Conservation (phyloP, 2,888 invertebrate species). For the Dolomedes plantarius region DNA sequence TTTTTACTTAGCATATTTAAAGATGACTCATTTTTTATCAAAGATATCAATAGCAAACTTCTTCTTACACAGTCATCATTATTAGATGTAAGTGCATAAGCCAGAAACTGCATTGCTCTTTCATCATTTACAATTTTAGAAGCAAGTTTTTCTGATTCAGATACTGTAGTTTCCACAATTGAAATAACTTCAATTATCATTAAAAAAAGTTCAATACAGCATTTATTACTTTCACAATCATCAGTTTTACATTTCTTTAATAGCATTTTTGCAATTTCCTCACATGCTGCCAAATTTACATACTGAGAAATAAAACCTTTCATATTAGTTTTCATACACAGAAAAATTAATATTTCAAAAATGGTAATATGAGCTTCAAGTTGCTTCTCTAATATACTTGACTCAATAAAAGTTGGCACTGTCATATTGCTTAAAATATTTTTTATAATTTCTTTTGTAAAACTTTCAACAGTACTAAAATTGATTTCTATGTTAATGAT, state of each 20-base stretch:
- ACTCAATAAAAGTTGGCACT: background rate
- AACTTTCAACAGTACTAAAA: conserved; percentile 24
- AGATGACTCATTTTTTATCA: background rate
- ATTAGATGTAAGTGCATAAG: conserved; percentile 39
- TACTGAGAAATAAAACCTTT: conserved; percentile 26
- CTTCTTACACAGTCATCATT: conserved; percentile 24
- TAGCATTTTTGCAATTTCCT: conserved; percentile 23
- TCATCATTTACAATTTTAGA: conserved; percentile 15
- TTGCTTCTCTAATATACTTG: conserved; percentile 15
- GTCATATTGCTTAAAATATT: conserved; percentile 25
- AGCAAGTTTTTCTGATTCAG: conserved; percentile 14
- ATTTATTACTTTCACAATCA: conserved; percentile 1
- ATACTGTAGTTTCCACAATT: background rate
- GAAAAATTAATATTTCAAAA: conserved; percentile 40
- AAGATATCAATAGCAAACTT: conserved; percentile 32
- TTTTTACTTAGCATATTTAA: conserved; percentile 41
- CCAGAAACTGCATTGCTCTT: conserved; percentile 26
- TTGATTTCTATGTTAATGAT: conserved; percentile 4
- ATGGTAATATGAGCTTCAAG: conserved; percentile 5
- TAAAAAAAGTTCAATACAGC: conserved; percentile 33
- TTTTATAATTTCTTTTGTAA: conserved; percentile 21
- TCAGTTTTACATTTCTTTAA: conserved; percentile 22
- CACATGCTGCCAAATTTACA: conserved; percentile 18
- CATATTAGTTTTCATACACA: conserved; percentile 21
- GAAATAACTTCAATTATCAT: conserved; percentile 33